These are phyloP conservation scores for Erithacus rubecula DNA, from an alignment of 2,797 vertebrate species.

Conservation along the genomic window DNA sequence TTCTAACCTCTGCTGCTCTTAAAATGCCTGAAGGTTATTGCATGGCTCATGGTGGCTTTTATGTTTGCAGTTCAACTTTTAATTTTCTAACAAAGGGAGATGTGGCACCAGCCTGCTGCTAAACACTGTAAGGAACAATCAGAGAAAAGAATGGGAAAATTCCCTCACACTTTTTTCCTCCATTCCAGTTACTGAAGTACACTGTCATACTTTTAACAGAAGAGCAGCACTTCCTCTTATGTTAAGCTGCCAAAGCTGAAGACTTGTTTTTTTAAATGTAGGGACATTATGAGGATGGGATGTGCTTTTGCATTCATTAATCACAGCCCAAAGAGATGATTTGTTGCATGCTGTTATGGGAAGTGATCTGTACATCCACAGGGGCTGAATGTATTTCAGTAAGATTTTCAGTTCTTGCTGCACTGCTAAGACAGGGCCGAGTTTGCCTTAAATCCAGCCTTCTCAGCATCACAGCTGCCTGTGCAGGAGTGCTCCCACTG, in stretches of 20 bases:
- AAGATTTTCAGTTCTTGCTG: neutral
- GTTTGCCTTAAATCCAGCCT: neutral
- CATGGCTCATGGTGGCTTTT: constrained; percentile 65
- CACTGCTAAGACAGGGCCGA: neutral
- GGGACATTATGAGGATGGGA: neutral
- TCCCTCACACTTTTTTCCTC: neutral
- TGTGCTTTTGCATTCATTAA: neutral
- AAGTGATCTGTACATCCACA: neutral
- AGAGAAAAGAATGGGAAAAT: neutral
- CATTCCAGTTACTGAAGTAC: neutral
- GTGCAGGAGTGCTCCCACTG: neutral
- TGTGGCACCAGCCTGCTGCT: constrained; percentile 6
- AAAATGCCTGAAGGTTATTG: constrained; percentile 75
- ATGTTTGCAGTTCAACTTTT: constrained; percentile 67
- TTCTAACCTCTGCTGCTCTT: constrained; percentile 77
- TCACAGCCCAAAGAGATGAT: neutral
- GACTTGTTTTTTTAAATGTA: neutral
- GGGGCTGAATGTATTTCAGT: neutral
- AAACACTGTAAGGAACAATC: neutral
- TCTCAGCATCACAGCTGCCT: neutral
- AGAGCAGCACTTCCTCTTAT: neutral
- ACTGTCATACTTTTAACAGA: neutral
- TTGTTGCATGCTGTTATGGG: neutral
- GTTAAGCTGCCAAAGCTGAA: neutral
- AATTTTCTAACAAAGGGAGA: constrained; percentile 66